Conservation (phyloP, 2,113 vertebrate species). For the Erpornis zantholeuca region DNA sequence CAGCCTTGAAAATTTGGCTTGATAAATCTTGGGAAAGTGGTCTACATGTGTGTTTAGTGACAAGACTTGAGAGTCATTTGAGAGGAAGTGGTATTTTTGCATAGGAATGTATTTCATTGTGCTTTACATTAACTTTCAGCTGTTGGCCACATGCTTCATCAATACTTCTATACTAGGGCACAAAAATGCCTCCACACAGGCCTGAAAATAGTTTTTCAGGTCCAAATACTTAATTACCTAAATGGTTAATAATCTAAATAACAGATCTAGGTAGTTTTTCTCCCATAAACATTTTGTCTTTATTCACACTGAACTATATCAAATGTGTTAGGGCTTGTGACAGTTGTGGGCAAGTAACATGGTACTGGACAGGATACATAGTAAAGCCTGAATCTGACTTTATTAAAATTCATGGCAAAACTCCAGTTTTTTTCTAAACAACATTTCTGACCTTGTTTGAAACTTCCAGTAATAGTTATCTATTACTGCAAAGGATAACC, state of each 20-base stretch:
- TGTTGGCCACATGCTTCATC: neutral
- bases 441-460: neutral
- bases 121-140: neutral
- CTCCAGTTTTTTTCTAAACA: neutral
- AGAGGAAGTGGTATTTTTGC: neutral
- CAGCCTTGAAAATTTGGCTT: neutral
- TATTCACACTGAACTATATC: neutral
- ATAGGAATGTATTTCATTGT: neutral
- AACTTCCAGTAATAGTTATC: too few relatives aligned
- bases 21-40: neutral
- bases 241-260: neutral
- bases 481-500: neutral
- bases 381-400: neutral
- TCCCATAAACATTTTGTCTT: neutral
- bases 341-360: neutral
- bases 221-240: neutral
- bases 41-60: rapidly evolving
- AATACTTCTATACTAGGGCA: neutral
- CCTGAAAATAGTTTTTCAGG: neutral
- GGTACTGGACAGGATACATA: neutral
- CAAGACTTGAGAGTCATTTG: neutral
- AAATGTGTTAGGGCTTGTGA: neutral
- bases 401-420: neutral
- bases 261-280: neutral
- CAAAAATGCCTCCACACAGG: neutral